phyloP scores from a whole-genome alignment of 1,140 invertebrate species.

The Calycopis cecrops region DNA sequence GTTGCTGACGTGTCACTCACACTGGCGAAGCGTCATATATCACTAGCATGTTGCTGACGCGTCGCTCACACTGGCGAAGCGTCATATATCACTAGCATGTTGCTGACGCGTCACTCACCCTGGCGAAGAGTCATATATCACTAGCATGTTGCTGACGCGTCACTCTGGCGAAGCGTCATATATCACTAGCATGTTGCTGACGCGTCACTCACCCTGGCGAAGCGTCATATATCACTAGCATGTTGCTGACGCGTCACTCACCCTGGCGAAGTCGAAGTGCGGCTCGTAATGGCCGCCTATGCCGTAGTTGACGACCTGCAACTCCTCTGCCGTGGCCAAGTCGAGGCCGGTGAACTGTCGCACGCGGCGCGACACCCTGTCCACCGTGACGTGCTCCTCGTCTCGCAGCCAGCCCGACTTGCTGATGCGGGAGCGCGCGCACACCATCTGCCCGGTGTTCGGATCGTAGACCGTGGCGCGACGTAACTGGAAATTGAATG shows the following conservation, averaged over 20 bases:
- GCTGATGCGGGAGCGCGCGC: background rate
- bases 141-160: no score
- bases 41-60: no score
- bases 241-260: background rate
- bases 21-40: no score
- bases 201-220: no score
- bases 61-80: no score
- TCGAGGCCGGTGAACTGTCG: slow-evolving; percentile 1
- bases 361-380: background rate
- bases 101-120: no score
- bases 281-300: slow-evolving; percentile 8
- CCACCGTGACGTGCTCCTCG: background rate
- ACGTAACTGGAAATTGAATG: background rate
- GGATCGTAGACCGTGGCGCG: background rate
- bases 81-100: no score
- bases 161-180: no score
- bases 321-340: background rate
- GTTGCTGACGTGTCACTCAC: no score
- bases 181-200: no score
- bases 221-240: no score
- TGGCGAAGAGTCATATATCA: no score
- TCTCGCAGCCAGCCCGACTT: slow-evolving; percentile 5
- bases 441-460: background rate
- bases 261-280: background rate
- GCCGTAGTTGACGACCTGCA: slow-evolving; percentile 11